Percentiles rank a stretch among this genome's conserved stretches.
These are phyloP conservation scores for Kryptolebias ocellatus DNA, from an alignment of 2,797 vertebrate species.

Conservation along the genomic window DNA sequence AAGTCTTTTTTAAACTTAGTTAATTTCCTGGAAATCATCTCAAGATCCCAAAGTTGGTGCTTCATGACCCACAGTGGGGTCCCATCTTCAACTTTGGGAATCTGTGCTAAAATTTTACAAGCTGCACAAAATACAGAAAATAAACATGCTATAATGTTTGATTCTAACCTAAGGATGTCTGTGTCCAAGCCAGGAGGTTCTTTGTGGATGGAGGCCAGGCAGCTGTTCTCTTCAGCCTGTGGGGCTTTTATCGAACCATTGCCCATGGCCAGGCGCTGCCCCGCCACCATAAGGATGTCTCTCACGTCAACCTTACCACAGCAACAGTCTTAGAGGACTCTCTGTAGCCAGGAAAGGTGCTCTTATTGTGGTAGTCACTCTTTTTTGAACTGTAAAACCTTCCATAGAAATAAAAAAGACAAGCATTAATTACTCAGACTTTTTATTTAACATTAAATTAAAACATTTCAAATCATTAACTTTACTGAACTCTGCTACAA, in stretches of 20 bases:
- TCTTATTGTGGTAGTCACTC: not conserved
- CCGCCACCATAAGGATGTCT: conserved; percentile 76
- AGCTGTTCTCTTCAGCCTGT: conserved; percentile 73
- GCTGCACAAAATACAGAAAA: not conserved
- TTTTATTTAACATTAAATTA: too few species aligned
- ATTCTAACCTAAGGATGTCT: conserved; percentile 69
- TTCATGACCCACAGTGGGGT: not conserved
- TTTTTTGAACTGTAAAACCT: not conserved
- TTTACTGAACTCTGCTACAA: not conserved
- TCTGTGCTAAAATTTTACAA: too few species aligned
- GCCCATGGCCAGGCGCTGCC: conserved; percentile 80
- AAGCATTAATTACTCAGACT: not conserved
- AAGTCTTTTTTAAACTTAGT: too few species aligned
- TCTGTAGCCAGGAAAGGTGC: not conserved
- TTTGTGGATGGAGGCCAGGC: conserved; percentile 66
- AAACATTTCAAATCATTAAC: too few species aligned
- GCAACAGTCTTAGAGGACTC: conserved; percentile 12
- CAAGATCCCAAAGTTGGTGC: not conserved
- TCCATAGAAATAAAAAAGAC: conserved; percentile 6
- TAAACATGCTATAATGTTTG: not conserved
- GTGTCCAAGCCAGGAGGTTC: conserved; percentile 62
- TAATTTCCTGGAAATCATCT: too few species aligned
- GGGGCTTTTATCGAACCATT: conserved; percentile 85
- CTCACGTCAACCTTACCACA: conserved; percentile 7
- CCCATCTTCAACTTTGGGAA: not conserved